Percentiles rank a stretch among this genome's conserved stretches.
Evolutionary conservation across 2,888 invertebrate species (phyloP).

Genomic region (Copidosoma aretas): DNA sequence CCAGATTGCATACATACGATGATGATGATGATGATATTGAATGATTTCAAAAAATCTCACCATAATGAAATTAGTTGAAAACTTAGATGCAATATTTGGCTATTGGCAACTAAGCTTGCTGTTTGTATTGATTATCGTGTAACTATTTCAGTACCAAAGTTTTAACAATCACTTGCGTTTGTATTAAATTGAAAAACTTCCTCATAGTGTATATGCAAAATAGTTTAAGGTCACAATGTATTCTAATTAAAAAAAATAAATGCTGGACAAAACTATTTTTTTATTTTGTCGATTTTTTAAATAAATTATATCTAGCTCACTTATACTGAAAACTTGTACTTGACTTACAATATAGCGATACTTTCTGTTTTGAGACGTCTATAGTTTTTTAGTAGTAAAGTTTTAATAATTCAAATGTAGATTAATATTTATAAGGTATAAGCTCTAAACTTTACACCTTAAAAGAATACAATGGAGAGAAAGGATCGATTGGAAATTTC

Average conservation of each 20-base stretch:
- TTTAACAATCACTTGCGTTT: conserved; percentile 31
- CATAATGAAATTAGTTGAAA: neutral
- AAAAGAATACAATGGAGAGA: neutral
- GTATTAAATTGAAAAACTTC: conserved; percentile 28
- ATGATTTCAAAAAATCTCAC: neutral
- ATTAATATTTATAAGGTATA: neutral
- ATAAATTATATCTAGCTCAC: too few relatives aligned
- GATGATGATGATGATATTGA: too few relatives aligned
- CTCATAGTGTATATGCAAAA: conserved; percentile 26
- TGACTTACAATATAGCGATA: too few relatives aligned
- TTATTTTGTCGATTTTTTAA: conserved; percentile 12
- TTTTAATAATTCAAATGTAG: neutral
- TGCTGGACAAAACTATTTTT: conserved; percentile 31
- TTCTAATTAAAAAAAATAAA: conserved; percentile 26
- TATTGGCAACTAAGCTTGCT: conserved; percentile 3
- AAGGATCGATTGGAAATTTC: too few relatives aligned
- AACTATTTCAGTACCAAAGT: conserved; percentile 35
- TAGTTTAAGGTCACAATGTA: conserved; percentile 30
- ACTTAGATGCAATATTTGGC: conserved; percentile 24
- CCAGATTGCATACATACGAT: conserved; percentile 20
- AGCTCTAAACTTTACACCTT: neutral
- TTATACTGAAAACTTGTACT: neutral
- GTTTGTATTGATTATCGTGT: conserved; percentile 11
- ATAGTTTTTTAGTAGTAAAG: too few relatives aligned
- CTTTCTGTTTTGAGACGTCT: too few relatives aligned